A percentile compares a stretch with the other conserved stretches of the same genome.
Conservation (phyloP, 2,888 invertebrate genomes). For the Papilio elwesi region DNA sequence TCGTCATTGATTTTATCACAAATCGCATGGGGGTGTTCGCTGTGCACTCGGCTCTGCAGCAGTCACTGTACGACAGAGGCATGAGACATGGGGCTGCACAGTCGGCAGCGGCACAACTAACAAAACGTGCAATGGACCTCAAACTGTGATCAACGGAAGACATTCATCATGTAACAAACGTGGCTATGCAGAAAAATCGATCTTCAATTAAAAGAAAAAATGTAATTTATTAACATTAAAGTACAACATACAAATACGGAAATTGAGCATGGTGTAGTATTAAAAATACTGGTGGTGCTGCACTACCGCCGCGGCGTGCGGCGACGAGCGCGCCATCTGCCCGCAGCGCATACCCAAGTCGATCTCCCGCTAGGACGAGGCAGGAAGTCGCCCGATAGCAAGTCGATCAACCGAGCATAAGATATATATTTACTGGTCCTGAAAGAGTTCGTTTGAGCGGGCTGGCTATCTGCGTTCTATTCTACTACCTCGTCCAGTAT, state of each 20-base stretch:
- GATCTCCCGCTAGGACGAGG: neutral
- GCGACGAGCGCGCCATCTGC: slow-evolving; percentile 43
- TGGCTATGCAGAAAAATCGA: slow-evolving; percentile 85
- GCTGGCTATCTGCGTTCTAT: slow-evolving; percentile 25
- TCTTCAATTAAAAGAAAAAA: slow-evolving; percentile 69
- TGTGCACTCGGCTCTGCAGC: slow-evolving; percentile 75
- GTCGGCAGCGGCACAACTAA: slow-evolving; percentile 55
- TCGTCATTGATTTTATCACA: slow-evolving; percentile 73
- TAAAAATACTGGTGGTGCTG: slow-evolving; percentile 66
- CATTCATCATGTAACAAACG: slow-evolving; percentile 94
- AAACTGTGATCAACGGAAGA: slow-evolving; percentile 84
- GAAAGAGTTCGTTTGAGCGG: slow-evolving; percentile 25
- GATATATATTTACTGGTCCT: slow-evolving; percentile 40
- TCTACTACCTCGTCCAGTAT: slow-evolving; percentile 1
- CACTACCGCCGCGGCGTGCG: slow-evolving; percentile 42
- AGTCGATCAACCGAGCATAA: slow-evolving; percentile 33
- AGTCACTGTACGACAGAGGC: slow-evolving; percentile 33
- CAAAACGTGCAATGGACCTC: slow-evolving; percentile 74
- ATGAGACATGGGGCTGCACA: too few relatives aligned
- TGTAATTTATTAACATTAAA: slow-evolving; percentile 74
- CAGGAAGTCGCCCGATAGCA: slow-evolving; percentile 15
- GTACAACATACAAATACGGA: slow-evolving; percentile 79
- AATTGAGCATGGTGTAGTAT: slow-evolving; percentile 79
- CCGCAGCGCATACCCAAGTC: slow-evolving; percentile 32
- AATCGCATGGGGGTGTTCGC: slow-evolving; percentile 77